phyloP scores from a whole-genome alignment of 2,113 vertebrate genomes.

The Lucifuga dentata region DNA sequence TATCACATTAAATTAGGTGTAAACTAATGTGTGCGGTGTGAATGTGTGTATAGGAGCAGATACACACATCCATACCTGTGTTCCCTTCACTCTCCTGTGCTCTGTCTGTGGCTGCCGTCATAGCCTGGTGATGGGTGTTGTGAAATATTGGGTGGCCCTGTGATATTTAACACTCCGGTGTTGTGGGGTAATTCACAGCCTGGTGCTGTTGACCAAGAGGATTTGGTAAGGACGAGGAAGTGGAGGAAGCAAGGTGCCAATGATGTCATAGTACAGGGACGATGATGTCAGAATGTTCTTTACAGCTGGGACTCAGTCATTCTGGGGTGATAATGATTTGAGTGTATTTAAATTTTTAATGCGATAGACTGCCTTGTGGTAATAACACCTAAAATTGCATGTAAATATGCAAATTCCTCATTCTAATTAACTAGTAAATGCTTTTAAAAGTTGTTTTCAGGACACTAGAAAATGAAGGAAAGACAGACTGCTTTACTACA shows the following conservation, averaged over 20 bases:
- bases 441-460: too few relatives aligned
- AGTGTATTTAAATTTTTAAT: too few relatives aligned
- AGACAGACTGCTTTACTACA: too few relatives aligned
- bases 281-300: too few relatives aligned
- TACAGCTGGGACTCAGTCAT: too few relatives aligned
- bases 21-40: neutral
- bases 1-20: too few relatives aligned
- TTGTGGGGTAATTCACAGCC: conserved; percentile 71
- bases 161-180: conserved; percentile 70
- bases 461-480: too few relatives aligned
- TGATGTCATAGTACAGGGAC: conserved; percentile 58
- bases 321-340: too few relatives aligned
- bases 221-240: conserved; percentile 60
- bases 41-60: neutral
- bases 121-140: conserved; percentile 53
- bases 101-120: conserved; percentile 55
- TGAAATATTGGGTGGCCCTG: conserved; percentile 65
- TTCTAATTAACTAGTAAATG: too few relatives aligned
- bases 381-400: too few relatives aligned
- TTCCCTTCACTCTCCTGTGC: conserved; percentile 4
- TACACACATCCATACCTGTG: conserved; percentile 10
- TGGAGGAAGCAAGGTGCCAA: conserved; percentile 35
- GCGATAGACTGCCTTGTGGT: too few relatives aligned
- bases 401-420: too few relatives aligned
- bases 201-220: conserved; percentile 56